Percentiles rank a stretch among this genome's conserved stretches.
phyloP scores from a whole-genome alignment of 1,140 invertebrate species.

The Centruroides vittatus region DNA sequence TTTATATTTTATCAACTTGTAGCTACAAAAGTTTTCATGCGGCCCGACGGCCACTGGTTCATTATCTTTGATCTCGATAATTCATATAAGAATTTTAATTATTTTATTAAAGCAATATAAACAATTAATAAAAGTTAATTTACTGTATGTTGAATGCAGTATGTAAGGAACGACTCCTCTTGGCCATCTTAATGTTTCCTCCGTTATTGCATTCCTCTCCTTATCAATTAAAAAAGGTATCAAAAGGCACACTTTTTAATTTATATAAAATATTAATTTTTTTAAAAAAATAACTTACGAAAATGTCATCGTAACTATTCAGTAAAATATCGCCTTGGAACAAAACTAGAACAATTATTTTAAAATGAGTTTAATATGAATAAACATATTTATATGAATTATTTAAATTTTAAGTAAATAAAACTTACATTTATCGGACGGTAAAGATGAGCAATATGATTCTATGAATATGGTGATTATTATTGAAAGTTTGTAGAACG shows the following conservation, averaged over 20 bases:
- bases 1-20: too few relatives aligned
- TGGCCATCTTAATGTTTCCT: neutral
- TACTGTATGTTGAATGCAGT: constrained; percentile 7
- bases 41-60: too few relatives aligned
- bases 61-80: too few relatives aligned
- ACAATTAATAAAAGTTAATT: neutral
- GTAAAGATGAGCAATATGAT: too few relatives aligned
- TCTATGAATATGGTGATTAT: too few relatives aligned
- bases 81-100: too few relatives aligned
- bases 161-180: constrained; percentile 1
- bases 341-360: neutral
- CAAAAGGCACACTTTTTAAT: neutral
- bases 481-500: too few relatives aligned
- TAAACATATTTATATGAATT: too few relatives aligned
- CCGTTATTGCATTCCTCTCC: constrained; percentile 4
- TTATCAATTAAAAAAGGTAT: neutral
- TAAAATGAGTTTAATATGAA: too few relatives aligned
- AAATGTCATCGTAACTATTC: neutral
- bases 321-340: constrained; percentile 1
- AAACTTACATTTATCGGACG: too few relatives aligned
- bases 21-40: too few relatives aligned
- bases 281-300: neutral
- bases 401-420: too few relatives aligned
- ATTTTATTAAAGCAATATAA: neutral
- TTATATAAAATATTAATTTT: neutral